Conservation (phyloP, 1,140 invertebrate species). For the Conus ventricosus region DNA sequence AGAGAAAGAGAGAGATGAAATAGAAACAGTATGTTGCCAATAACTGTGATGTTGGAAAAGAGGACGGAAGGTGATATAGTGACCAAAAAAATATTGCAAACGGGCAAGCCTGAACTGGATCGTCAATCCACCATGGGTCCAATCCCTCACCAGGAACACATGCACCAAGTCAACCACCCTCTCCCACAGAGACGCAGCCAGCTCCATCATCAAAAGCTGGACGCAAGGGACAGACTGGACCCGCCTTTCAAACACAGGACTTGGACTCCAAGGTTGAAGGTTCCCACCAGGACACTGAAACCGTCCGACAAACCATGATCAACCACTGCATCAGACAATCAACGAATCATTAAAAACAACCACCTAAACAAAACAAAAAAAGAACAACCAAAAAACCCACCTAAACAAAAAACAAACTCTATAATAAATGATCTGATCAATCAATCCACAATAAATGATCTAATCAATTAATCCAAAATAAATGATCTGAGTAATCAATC, state of each 20-base stretch:
- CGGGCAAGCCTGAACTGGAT: background rate
- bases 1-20: no score
- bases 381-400: background rate
- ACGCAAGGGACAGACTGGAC: background rate
- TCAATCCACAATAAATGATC: no score
- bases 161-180: background rate
- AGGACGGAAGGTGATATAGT: background rate
- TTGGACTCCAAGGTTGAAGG: conserved; percentile 63
- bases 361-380: background rate
- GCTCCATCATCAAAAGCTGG: background rate
- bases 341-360: background rate
- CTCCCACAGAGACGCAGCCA: background rate
- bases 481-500: no score
- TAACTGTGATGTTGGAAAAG: no score
- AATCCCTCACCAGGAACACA: background rate
- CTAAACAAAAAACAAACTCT: background rate
- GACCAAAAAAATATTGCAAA: background rate
- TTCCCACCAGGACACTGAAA: conserved; percentile 64
- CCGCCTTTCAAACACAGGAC: conserved; percentile 43
- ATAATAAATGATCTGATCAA: background rate
- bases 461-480: no score
- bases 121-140: background rate
- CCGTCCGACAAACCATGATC: background rate
- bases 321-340: background rate
- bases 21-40: no score